A percentile compares a stretch with the other conserved stretches of the same genome.
phyloP scores from a whole-genome alignment of 2,113 vertebrate genomes.

The Acinonyx jubatus region DNA sequence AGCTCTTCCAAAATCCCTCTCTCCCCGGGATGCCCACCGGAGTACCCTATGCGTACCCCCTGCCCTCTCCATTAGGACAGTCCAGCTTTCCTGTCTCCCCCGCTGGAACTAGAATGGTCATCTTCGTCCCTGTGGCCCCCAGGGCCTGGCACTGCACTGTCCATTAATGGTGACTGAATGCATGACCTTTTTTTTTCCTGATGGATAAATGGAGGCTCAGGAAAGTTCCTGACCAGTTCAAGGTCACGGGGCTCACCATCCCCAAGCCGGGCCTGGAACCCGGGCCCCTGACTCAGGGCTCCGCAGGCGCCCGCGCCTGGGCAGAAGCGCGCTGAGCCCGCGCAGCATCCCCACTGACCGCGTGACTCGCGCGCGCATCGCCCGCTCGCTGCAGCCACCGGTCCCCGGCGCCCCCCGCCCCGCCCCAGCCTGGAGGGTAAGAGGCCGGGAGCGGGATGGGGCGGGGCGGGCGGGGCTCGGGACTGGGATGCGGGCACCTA shows the following conservation, averaged over 20 bases:
- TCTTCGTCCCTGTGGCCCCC: no score
- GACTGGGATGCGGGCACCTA: not conserved
- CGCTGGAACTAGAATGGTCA: not conserved
- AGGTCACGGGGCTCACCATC: not conserved
- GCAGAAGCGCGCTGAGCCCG: conserved; percentile 53
- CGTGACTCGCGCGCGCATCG: conserved; percentile 69
- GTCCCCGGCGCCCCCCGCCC: not conserved
- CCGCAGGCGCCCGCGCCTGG: accelerated
- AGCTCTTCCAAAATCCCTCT: not conserved
- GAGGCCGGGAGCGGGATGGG: not conserved
- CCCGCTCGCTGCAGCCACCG: conserved; percentile 18
- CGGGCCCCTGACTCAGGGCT: not conserved
- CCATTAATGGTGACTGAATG: not conserved
- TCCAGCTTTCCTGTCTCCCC: not conserved
- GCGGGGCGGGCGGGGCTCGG: not conserved
- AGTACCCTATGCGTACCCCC: not conserved
- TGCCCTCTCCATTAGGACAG: not conserved
- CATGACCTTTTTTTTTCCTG: not conserved
- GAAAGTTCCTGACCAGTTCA: not conserved
- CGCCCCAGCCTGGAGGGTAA: conserved; percentile 19
- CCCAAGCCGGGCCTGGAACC: not conserved
- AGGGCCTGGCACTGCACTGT: not conserved
- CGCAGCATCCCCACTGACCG: conserved; percentile 44
- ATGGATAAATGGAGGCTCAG: not conserved
- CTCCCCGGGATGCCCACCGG: not conserved